Conservation (phyloP, 2,888 invertebrate genomes). For the Phragmatobia fuliginosa region DNA sequence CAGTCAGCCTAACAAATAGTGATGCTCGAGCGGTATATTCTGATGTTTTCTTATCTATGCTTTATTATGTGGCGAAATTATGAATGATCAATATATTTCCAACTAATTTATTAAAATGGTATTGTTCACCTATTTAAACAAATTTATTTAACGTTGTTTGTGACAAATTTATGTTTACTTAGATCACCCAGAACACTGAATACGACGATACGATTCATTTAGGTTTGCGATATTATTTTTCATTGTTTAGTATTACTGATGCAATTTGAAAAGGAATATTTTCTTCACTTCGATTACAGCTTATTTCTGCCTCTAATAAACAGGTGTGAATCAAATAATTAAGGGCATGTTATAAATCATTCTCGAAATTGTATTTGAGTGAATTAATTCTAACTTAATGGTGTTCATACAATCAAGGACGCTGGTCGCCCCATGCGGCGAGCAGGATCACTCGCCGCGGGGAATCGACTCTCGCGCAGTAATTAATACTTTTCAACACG, state of each 20-base stretch:
- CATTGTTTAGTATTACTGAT: neutral
- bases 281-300: neutral
- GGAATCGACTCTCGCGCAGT: constrained; percentile 63
- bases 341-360: constrained; percentile 26
- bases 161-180: constrained; percentile 11
- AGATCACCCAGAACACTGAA: neutral
- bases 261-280: neutral
- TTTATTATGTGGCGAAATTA: constrained; percentile 23
- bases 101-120: constrained; percentile 13
- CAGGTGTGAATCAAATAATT: constrained; percentile 49
- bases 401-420: constrained; percentile 60
- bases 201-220: neutral
- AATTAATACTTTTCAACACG: constrained; percentile 72
- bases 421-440: constrained; percentile 64
- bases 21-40: constrained; percentile 13
- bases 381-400: constrained; percentile 33
- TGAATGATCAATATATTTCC: constrained; percentile 14
- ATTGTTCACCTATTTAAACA: neutral
- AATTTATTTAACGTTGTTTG: neutral
- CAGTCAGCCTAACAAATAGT: neutral
- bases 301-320: constrained; percentile 6
- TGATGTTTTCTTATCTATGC: constrained; percentile 22
- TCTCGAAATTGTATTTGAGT: constrained; percentile 19
- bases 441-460: constrained; percentile 64
- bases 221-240: neutral